phyloP scores from a whole-genome alignment of 2,113 vertebrate genomes.

The Chloebia gouldiae region DNA sequence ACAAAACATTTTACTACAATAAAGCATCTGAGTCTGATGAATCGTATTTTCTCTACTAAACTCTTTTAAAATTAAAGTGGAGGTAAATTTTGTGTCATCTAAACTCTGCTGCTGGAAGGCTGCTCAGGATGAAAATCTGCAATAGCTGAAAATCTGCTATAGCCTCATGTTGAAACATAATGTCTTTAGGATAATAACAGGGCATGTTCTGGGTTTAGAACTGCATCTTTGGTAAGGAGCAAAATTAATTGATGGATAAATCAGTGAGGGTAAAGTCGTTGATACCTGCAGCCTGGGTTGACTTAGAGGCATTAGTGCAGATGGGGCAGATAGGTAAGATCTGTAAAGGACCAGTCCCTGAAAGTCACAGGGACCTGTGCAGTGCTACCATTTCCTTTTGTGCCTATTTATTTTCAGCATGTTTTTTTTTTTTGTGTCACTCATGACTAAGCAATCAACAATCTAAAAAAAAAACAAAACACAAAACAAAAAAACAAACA shows the following conservation, averaged over 20 bases:
- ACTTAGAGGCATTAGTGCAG: background rate
- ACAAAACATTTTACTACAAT: background rate
- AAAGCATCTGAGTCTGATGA: background rate
- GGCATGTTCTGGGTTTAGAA: background rate
- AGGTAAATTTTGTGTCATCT: background rate
- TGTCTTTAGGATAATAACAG: background rate
- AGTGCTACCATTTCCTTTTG: background rate
- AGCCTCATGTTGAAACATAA: background rate
- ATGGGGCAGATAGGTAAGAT: background rate
- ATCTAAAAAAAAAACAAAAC: background rate
- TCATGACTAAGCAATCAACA: background rate
- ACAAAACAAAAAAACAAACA: no score
- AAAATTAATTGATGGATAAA: background rate
- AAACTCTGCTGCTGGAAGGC: background rate
- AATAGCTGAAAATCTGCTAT: background rate
- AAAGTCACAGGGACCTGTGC: background rate
- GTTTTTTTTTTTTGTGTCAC: background rate
- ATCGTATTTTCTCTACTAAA: background rate
- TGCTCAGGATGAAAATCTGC: background rate
- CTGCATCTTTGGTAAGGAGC: background rate
- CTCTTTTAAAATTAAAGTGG: background rate
- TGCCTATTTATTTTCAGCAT: background rate
- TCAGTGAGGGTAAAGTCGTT: background rate
- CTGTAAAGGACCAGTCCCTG: background rate
- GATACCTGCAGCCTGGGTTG: background rate